Evolutionary conservation across 2,113 vertebrate species (phyloP).

Genomic region (Hypanus sabinus): DNA sequence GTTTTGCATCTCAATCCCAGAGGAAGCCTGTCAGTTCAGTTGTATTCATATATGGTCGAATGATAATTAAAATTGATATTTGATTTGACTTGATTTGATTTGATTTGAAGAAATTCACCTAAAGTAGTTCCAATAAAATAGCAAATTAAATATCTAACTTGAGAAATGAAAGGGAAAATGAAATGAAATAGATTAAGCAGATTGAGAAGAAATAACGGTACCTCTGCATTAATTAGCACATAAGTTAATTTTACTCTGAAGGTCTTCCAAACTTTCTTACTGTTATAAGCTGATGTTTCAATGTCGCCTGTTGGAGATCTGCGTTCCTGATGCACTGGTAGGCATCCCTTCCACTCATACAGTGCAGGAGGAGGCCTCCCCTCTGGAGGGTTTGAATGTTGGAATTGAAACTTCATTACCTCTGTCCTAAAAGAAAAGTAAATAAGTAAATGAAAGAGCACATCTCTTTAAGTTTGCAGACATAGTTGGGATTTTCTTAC

Average conservation of each 20-base stretch:
- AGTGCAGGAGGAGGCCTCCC: constrained; percentile 39
- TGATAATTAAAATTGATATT: too few species aligned
- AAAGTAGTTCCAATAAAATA: background rate
- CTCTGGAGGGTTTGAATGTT: constrained; percentile 39
- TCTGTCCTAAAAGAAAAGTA: constrained; percentile 57
- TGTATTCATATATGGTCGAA: too few species aligned
- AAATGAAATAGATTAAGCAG: background rate
- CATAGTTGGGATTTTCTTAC: background rate
- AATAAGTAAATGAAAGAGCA: background rate
- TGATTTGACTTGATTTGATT: too few species aligned
- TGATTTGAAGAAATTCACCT: background rate
- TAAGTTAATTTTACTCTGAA: background rate
- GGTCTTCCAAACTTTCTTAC: constrained; percentile 46
- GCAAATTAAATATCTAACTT: background rate
- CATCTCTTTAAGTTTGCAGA: too few species aligned
- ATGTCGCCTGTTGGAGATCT: constrained; percentile 55
- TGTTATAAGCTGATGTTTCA: constrained; percentile 55
- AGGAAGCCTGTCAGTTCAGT: too few species aligned
- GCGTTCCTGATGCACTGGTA: constrained; percentile 49
- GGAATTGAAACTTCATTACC: constrained; percentile 43
- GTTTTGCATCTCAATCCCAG: too few species aligned
- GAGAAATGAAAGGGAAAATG: background rate
- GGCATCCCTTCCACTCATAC: constrained; percentile 42
- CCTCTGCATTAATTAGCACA: background rate
- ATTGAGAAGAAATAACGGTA: background rate